A percentile compares a stretch with the other conserved stretches of the same genome.
Evolutionary conservation across 1,140 invertebrate species (phyloP).

Genomic region (Rhagoletis zephyria): DNA sequence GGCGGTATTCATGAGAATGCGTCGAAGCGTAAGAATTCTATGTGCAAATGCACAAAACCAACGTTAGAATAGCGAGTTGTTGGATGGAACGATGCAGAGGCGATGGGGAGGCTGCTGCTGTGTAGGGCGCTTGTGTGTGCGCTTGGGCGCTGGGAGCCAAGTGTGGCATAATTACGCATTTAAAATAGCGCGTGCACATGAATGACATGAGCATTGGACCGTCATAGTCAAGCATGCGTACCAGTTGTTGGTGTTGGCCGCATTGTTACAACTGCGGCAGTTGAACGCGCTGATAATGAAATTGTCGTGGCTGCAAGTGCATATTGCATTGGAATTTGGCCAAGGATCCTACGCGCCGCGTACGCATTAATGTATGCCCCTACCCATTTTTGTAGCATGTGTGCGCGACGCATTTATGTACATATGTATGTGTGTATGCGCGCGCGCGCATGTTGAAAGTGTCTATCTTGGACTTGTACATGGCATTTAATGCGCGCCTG

Average conservation of each 20-base stretch:
- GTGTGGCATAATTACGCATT: slow-evolving; percentile 52
- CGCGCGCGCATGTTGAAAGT: neutral
- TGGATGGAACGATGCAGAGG: neutral
- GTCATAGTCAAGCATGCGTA: neutral
- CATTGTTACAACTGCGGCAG: neutral
- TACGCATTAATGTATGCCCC: neutral
- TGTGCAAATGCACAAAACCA: neutral
- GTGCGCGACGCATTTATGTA: neutral
- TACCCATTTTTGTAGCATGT: neutral
- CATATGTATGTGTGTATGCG: neutral
- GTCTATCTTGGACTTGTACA: slow-evolving; percentile 1
- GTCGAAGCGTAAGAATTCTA: neutral
- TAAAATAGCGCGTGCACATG: slow-evolving; percentile 49
- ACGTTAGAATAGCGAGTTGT: slow-evolving; percentile 14
- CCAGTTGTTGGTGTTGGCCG: neutral
- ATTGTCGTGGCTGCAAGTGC: slow-evolving; percentile 44
- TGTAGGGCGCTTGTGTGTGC: neutral
- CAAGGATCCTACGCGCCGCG: neutral
- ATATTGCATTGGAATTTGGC: neutral
- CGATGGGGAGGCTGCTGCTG: neutral
- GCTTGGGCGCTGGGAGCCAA: neutral
- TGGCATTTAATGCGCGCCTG: slow-evolving; percentile 30
- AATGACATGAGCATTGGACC: slow-evolving; percentile 32
- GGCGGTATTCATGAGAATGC: slow-evolving; percentile 42
- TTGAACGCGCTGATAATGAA: slow-evolving; percentile 28